Percentiles rank a stretch among this genome's conserved stretches.
Conservation (phyloP, 1,140 invertebrate genomes). For the Pteromalus puparum region DNA sequence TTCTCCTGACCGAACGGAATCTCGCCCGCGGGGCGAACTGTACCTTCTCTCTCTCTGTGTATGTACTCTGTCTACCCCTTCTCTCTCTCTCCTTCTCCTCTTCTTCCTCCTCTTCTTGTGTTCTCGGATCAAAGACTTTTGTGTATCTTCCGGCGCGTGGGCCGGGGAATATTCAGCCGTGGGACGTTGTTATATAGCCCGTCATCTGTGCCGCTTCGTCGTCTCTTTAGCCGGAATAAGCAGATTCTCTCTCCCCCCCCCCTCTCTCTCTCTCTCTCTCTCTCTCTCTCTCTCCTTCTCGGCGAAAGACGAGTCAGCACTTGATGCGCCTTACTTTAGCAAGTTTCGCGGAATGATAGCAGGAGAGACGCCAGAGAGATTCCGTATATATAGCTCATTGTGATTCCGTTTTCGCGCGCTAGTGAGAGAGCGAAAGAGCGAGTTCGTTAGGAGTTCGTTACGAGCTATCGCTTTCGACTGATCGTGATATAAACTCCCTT, state of each 20-base stretch:
- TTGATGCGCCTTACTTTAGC: slow-evolving; percentile 19
- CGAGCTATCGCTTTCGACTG: not conserved
- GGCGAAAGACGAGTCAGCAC: slow-evolving; percentile 20
- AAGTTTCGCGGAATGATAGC: not conserved
- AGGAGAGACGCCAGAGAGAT: too few species aligned
- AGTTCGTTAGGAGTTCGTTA: not conserved
- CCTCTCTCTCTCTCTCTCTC: too few species aligned
- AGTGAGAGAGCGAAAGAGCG: too few species aligned
- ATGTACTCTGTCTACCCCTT: not conserved
- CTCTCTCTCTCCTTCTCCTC: slow-evolving; percentile 8
- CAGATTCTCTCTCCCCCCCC: slow-evolving; percentile 24
- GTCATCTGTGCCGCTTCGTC: not conserved
- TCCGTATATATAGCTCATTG: too few species aligned
- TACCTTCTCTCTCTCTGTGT: not conserved
- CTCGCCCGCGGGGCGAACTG: slow-evolving; percentile 16
- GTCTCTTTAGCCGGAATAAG: slow-evolving; percentile 44
- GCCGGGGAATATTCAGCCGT: slow-evolving; percentile 27
- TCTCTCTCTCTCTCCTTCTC: not conserved
- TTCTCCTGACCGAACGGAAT: slow-evolving; percentile 43
- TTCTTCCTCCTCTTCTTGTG: not conserved
- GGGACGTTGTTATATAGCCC: slow-evolving; percentile 26
- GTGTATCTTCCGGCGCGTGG: not conserved
- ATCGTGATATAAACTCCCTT: too few species aligned
- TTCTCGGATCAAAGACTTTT: not conserved
- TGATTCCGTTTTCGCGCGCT: too few species aligned